Base-by-base conservation (phyloP, 2,113 vertebrate genomes). In the Epinephelus cyanopodus region DNA sequence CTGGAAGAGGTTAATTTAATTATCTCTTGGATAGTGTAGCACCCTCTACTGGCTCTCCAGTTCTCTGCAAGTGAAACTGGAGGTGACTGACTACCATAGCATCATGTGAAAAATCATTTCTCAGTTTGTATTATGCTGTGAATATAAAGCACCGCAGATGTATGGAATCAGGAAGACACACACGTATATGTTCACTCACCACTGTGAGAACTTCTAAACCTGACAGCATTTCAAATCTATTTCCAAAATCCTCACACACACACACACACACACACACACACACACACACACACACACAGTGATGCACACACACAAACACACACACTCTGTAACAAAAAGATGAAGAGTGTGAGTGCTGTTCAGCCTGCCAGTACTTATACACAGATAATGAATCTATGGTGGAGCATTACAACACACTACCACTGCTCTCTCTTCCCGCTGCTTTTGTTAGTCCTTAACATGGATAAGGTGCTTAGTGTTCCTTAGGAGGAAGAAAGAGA, bases 401-500 rank as follows among this genome's bases (percentile, higher is more conserved):
- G 87, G 79, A 94, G 92, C 94, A 95, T 96, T 95, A 96, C 92
- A 93, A 92, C 92, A 89, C 87, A 80, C 93, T 92, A 93, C 87
- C 91, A 90, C 90, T 87, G 85, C 85, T 94, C 91, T 91, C 87
- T 85, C 80, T 90, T 91, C 77, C 89, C 93, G 79, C 84, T 89
- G 91, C 93, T 92, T 93, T 90, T 93, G 95, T 94, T 90, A 88
- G 82, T 92, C 89, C 92, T 90, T 92, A 74, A 92, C 78, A 85
- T 89, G 89, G 92, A 93, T 94, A 95, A 95, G 95, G 91, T 92
- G 91, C 92, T 95, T 94, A 89, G 85, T 91, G 83, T 91, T 94
- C 82, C 87, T 88, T 83, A 77, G 68, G 71, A 89, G 23, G 73
- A 33, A 27, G 23, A 61, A 10, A 83, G 23, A 82, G 48, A 58